Base-by-base conservation (phyloP, 1,140 invertebrate species). In the Pissodes strobi region DNA sequence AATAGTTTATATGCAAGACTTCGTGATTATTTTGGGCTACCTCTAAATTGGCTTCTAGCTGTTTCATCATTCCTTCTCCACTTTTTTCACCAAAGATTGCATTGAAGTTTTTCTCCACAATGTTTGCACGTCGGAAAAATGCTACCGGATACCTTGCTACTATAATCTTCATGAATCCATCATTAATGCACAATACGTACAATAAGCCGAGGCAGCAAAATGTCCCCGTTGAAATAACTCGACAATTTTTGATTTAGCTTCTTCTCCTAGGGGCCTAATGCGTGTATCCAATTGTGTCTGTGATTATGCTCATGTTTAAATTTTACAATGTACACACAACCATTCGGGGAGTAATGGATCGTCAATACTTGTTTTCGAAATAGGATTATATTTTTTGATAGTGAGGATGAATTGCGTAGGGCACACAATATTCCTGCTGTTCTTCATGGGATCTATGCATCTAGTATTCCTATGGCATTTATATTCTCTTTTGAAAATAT, bases 1-100 rank as follows among this genome's bases (percentile, higher is more conserved):
- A 5, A 34, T 34, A 34, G 12, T 34, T n/a, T n/a, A n/a, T n/a
- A n/a, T n/a, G n/a, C n/a, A n/a, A n/a, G 21, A 48, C 18, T 48
- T 18, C 18, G 45, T 48, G 10, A 48, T 13, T 48, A 48, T 48
- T 48, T 48, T 48, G 45, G 3, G 45, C 45, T 48, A 18, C 18
- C 3, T 22, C 13, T 48, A 48, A 48, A 48, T 48, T 48, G 5
- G 3, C 21, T 18, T 48, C 45, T 48, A 48, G 45, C 45, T 48
- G 45, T 13, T 48, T 48, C 45, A 48, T 48, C 45, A 48, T 48
- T 19, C 45, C 45, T 48, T 48, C 45, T 48, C 45, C 21, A 48
- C 45, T 48, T 22, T 48, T 48, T 48, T 48, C 45, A 48, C 45
- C 45, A 48, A 48, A 48, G 45, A 18, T 48, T 48, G 15, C 45